Conservation (phyloP, 1,140 invertebrate genomes). For the Philopotamus ludificatus region DNA sequence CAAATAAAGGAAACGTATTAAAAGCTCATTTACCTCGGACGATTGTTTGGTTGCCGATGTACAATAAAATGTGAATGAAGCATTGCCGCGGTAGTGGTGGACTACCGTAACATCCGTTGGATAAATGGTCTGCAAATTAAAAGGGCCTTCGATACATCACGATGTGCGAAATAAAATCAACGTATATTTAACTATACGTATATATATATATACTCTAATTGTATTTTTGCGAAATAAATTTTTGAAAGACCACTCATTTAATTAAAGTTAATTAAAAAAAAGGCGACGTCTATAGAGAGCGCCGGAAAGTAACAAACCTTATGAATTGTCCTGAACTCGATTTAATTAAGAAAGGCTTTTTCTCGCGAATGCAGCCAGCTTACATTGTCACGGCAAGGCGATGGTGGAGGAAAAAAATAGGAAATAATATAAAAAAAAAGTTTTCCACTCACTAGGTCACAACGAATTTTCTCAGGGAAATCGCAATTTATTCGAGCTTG, state of each 20-base stretch:
- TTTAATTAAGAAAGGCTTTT: conserved; percentile 11
- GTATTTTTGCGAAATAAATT: no score
- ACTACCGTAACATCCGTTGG: neutral
- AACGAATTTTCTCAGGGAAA: neutral
- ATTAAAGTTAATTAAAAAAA: neutral
- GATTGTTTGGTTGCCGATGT: conserved; percentile 4
- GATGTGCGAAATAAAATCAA: neutral
- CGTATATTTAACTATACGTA: no score
- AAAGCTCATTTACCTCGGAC: conserved; percentile 26
- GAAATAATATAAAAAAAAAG: neutral
- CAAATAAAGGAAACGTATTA: conserved; percentile 31
- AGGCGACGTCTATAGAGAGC: neutral
- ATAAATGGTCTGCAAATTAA: neutral
- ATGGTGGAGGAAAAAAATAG: neutral
- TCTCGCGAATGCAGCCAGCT: conserved; percentile 1
- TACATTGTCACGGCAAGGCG: neutral
- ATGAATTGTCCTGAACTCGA: neutral
- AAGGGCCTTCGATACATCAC: neutral
- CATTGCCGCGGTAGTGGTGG: neutral
- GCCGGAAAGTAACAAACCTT: neutral
- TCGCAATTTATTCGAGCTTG: neutral
- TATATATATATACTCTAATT: no score
- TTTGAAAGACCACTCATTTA: neutral
- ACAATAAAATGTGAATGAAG: conserved; percentile 27
- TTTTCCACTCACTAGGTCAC: neutral